Percentiles rank a stretch among this genome's conserved stretches.
Evolutionary conservation across 2,797 vertebrate species (phyloP).

Genomic region (Hemitrygon akajei): DNA sequence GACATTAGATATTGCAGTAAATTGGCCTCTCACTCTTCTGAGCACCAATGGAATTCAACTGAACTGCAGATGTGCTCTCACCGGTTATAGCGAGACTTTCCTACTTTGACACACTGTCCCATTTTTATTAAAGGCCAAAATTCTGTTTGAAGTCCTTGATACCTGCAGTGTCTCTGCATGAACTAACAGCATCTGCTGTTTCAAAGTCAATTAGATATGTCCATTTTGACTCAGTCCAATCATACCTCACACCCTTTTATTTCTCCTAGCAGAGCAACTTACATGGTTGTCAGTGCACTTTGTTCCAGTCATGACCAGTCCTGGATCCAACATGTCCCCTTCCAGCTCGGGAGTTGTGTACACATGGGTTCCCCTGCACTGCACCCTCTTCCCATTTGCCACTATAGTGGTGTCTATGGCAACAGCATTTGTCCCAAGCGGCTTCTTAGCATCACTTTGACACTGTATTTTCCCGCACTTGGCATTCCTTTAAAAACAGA

Average conservation of each 20-base stretch:
- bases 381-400: constrained; percentile 52
- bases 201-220: neutral
- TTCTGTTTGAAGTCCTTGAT: too few species aligned
- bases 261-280: constrained; percentile 46
- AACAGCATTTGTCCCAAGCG: constrained; percentile 78
- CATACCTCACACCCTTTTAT: neutral
- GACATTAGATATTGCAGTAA: too few species aligned
- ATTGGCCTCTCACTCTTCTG: too few species aligned
- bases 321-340: constrained; percentile 86
- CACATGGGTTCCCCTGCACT: constrained; percentile 83
- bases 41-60: too few species aligned
- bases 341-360: constrained; percentile 66
- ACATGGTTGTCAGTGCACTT: constrained; percentile 85
- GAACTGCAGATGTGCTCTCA: too few species aligned
- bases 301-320: constrained; percentile 88
- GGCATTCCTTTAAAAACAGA: constrained; percentile 63
- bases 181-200: too few species aligned
- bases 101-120: too few species aligned
- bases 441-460: constrained; percentile 68
- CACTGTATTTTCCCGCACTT: constrained; percentile 98
- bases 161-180: too few species aligned
- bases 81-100: too few species aligned
- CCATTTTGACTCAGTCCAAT: neutral
- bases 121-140: too few species aligned
- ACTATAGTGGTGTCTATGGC: constrained; percentile 78